Conservation (phyloP, 1,140 invertebrate species). For the Lepidurus couesii region DNA sequence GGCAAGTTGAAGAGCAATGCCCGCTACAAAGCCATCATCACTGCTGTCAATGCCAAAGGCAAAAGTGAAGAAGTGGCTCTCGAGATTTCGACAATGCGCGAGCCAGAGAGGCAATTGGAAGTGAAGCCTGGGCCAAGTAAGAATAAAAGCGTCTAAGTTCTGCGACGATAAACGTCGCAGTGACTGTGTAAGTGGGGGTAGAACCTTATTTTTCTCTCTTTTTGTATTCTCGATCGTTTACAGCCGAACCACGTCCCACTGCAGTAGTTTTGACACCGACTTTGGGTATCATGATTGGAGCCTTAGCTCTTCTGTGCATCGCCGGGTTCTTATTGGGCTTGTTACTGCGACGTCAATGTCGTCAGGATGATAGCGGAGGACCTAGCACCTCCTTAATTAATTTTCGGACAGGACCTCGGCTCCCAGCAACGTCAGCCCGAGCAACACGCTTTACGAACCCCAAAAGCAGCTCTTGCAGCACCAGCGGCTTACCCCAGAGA, state of each 20-base stretch:
- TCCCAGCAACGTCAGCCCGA: not conserved
- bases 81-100: slow-evolving; percentile 31
- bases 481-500: slow-evolving; percentile 18
- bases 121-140: slow-evolving; percentile 31
- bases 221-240: not conserved
- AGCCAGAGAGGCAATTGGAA: slow-evolving; percentile 33
- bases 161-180: not conserved
- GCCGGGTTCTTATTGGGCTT: slow-evolving; percentile 59
- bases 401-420: slow-evolving; percentile 23
- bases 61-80: slow-evolving; percentile 54
- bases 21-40: slow-evolving; percentile 61
- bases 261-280: slow-evolving; percentile 51
- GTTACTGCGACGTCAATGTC: slow-evolving; percentile 58
- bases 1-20: slow-evolving; percentile 67
- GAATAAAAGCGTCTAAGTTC: not conserved
- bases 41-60: slow-evolving; percentile 58
- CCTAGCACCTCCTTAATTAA: slow-evolving; percentile 36
- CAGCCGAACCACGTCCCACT: slow-evolving; percentile 27
- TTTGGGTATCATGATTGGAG: slow-evolving; percentile 61
- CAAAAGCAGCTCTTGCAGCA: slow-evolving; percentile 23
- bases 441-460: slow-evolving; percentile 21
- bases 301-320: slow-evolving; percentile 58
- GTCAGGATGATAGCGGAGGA: slow-evolving; percentile 47
- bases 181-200: not conserved
- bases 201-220: slow-evolving; percentile 10